A percentile compares a stretch with the other conserved stretches of the same genome.
Conservation (phyloP, 2,888 invertebrate species). For the Fragum fragum region DNA sequence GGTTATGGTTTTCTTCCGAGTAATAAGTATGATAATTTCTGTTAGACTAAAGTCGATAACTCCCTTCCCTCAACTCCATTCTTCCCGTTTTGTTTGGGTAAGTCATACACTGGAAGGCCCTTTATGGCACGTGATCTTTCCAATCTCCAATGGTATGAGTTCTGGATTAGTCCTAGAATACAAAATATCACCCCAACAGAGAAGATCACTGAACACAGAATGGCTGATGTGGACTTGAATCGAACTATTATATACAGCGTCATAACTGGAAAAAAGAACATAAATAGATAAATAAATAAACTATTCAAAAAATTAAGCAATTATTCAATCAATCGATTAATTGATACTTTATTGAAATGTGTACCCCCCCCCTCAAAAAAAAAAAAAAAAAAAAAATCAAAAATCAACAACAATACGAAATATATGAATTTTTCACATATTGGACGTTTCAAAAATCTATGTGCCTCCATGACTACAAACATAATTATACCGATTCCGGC, state of each 20-base stretch:
- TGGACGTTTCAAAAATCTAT: too few species aligned
- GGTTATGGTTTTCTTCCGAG: too few species aligned
- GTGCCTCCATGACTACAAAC: too few species aligned
- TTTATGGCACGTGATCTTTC: conserved; percentile 84
- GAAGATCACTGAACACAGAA: conserved; percentile 95
- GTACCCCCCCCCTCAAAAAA: too few species aligned
- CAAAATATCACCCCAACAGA: conserved; percentile 97
- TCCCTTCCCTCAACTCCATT: conserved; percentile 60
- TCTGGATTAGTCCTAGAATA: conserved; percentile 97
- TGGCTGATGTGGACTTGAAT: conserved; percentile 96
- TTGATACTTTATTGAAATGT: too few species aligned
- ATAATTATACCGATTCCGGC: too few species aligned
- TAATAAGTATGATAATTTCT: background rate
- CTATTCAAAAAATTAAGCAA: too few species aligned
- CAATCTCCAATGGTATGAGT: conserved; percentile 96
- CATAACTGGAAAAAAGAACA: conserved; percentile 94
- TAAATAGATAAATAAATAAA: too few species aligned
- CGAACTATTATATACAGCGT: conserved; percentile 97
- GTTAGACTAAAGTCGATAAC: conserved; percentile 76
- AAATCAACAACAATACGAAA: too few species aligned
- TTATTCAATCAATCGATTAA: too few species aligned
- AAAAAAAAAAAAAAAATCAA: too few species aligned
- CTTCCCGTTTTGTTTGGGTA: conserved; percentile 18
- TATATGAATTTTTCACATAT: too few species aligned
- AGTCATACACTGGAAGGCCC: conserved; percentile 80